These are phyloP conservation scores for Pseudomyrmex gracilis DNA, from an alignment of 1,140 invertebrate species.

Conservation along the genomic window DNA sequence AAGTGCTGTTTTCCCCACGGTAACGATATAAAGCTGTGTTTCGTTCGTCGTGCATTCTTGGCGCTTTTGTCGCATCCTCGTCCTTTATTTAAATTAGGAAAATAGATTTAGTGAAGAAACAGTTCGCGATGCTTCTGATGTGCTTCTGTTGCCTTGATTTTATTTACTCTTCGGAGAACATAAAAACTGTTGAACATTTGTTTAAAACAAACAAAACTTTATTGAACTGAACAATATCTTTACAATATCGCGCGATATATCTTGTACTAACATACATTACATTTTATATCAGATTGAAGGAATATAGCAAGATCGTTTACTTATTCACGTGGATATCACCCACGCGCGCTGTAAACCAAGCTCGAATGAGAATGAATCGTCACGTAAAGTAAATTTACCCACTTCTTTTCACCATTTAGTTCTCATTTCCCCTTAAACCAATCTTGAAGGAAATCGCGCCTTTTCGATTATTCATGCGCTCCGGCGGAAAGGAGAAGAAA, in stretches of 20 bases:
- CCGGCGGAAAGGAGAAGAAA: neutral
- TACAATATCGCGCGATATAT: neutral
- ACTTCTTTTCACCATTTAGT: slow-evolving; percentile 14
- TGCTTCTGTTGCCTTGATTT: no score
- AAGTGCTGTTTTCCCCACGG: neutral
- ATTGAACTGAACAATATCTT: no score
- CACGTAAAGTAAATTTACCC: slow-evolving; percentile 15
- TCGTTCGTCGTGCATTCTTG: neutral
- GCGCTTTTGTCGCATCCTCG: neutral
- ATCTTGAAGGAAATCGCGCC: neutral
- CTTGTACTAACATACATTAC: neutral
- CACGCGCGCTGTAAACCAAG: neutral
- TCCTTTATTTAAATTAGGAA: neutral
- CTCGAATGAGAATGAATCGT: neutral
- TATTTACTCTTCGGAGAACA: no score
- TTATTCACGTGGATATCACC: neutral
- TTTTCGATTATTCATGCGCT: slow-evolving; percentile 24
- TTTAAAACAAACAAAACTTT: no score
- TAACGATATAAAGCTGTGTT: neutral
- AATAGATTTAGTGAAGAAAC: neutral
- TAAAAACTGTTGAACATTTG: no score
- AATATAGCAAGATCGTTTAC: neutral
- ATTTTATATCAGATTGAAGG: slow-evolving; percentile 3
- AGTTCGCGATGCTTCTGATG: neutral
- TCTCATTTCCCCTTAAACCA: neutral